Base-by-base conservation (phyloP, 2,113 vertebrate genomes). In the Macrotus californicus region DNA sequence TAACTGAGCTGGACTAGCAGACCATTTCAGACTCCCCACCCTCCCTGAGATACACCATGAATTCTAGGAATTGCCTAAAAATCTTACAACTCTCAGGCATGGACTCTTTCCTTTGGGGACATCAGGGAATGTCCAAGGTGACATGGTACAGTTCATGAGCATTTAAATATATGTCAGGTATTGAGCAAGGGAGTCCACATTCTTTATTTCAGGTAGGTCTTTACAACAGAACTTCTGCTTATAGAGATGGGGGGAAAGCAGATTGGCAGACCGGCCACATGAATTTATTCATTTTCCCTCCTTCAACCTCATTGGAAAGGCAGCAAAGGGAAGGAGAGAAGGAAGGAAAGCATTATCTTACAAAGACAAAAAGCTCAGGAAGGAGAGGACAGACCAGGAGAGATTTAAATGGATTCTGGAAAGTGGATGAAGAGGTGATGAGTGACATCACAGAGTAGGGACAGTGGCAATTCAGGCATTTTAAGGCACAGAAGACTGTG, bases 1-100 rank as follows among this genome's bases (percentile, higher is more conserved):
- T 80, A 69, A 52, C 21, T 82, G 69, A 59, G 19, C 26, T 87
- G 61, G 64, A 87, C 66, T 91, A 95, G 69, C 22, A 5, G 64
- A 29, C 19, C 8, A 43, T 77, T 66, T 69, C 66, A 79, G 48
- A 54, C 12, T 46, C 22, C 6, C 8, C 1, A n/a, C 11, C 3
- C 3, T 46, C 36, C 48, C 5, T 8, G 18, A 1, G 19, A 43
- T 50, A 18, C 3, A 41, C n/a, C 34, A 2, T 31, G 69, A 59
- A 52, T 46, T 91, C 52, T 6, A 29, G 19, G n/a, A 43, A 48
- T 61, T 7, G 29, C 36, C 76, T 41, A 31, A 18, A 69, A 26
- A 22, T 39, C 43, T 21, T 36, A 39, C 2, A 54, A 34, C 22
- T 72, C 70, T 85, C 72, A 66, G 39, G 3, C 2, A 22, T 10